These are phyloP conservation scores for Enhydra lutris DNA, from an alignment of 2,113 vertebrate genomes.

Conservation along the genomic window DNA sequence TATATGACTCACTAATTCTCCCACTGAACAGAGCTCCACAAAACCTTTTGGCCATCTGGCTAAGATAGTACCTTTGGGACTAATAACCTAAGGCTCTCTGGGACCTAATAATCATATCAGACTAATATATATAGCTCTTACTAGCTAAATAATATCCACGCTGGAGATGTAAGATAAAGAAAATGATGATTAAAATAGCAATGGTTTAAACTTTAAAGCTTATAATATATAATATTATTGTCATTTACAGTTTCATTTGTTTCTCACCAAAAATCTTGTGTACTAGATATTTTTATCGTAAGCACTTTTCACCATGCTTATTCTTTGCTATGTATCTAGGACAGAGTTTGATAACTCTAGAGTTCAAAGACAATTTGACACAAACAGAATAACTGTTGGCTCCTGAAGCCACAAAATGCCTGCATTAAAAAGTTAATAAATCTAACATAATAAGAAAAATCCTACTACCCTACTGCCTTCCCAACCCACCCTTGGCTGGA, in stretches of 20 bases:
- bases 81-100: constrained; percentile 15
- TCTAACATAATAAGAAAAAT: not conserved
- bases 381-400: not conserved
- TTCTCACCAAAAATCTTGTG: not conserved
- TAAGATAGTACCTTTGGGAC: not conserved
- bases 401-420: not conserved
- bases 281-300: not conserved
- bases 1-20: constrained; percentile 33
- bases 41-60: constrained; percentile 14
- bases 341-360: not conserved
- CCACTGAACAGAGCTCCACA: not conserved
- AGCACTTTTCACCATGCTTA: not conserved
- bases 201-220: not conserved
- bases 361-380: not conserved
- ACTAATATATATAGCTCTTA: not conserved
- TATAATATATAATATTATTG: not conserved
- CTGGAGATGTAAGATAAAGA: not conserved
- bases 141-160: not conserved
- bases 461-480: not conserved
- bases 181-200: constrained; percentile 15
- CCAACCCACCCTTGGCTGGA: not conserved
- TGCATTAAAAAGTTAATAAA: not conserved
- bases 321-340: not conserved
- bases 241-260: not conserved
- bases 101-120: constrained; percentile 38